These are phyloP conservation scores for Mechanitis messenoides DNA, from an alignment of 2,888 invertebrate species.

Conservation along the genomic window DNA sequence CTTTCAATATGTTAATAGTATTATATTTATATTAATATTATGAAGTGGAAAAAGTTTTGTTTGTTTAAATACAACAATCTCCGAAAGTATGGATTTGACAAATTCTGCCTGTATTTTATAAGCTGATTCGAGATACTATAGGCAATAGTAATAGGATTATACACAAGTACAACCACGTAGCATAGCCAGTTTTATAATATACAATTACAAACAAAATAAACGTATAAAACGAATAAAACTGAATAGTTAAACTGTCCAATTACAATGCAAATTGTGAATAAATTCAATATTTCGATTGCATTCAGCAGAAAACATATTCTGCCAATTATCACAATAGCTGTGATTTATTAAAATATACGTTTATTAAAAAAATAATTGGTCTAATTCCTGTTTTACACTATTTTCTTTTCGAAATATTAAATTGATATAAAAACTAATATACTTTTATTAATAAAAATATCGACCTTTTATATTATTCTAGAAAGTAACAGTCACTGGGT, in stretches of 20 bases:
- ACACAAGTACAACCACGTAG: too few species aligned
- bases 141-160: too few species aligned
- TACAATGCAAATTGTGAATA: conserved; percentile 17
- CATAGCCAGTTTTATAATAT: too few species aligned
- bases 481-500: neutral
- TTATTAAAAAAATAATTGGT: neutral
- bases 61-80: too few species aligned
- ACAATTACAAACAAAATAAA: too few species aligned
- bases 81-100: too few species aligned
- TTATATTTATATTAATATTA: neutral
- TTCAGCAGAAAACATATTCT: conserved; percentile 5
- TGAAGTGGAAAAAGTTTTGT: too few species aligned
- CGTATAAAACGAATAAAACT: conserved; percentile 10
- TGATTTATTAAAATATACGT: conserved; percentile 9
- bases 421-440: too few species aligned
- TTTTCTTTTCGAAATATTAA: too few species aligned
- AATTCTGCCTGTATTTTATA: too few species aligned
- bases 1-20: neutral
- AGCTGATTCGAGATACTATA: too few species aligned
- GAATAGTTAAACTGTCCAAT: conserved; percentile 14
- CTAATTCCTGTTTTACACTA: too few species aligned
- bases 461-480: neutral
- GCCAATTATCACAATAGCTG: conserved; percentile 2
- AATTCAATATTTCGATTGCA: conserved; percentile 15
- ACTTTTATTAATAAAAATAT: neutral